phyloP scores from a whole-genome alignment of 2,797 vertebrate species.

The Meriones psammophilus region DNA sequence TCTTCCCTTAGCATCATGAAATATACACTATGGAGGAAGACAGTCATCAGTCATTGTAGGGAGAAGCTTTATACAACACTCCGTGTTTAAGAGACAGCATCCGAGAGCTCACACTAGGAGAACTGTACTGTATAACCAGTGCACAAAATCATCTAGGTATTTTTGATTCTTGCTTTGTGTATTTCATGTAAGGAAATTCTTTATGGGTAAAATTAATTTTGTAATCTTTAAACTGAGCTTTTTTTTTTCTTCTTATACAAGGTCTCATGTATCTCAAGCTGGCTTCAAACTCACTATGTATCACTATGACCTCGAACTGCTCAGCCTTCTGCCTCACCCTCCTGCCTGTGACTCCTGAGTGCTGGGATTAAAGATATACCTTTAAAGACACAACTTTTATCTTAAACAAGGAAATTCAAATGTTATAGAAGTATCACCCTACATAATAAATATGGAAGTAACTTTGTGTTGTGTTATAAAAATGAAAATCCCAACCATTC shows the following conservation, averaged over 20 bases:
- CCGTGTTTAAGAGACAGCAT: neutral
- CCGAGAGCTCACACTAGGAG: slow-evolving; percentile 73
- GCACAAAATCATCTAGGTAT: neutral
- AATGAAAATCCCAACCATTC: too few species aligned
- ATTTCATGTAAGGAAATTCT: neutral
- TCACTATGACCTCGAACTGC: neutral
- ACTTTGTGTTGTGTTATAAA: too few species aligned
- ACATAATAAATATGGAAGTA: slow-evolving; percentile 2
- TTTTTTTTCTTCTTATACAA: neutral
- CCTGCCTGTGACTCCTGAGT: neutral
- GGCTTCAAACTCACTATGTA: neutral
- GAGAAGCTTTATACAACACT: neutral
- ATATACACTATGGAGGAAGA: neutral
- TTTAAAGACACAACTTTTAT: neutral
- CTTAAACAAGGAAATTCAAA: slow-evolving; percentile 16
- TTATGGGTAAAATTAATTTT: neutral
- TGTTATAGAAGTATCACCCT: slow-evolving; percentile 30
- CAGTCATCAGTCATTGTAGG: neutral
- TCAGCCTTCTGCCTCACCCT: neutral
- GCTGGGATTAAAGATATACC: neutral
- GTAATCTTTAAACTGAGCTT: neutral
- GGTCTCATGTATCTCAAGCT: neutral
- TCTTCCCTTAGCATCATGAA: neutral
- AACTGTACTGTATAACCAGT: neutral
- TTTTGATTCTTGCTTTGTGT: neutral